Conservation (phyloP, 2,888 invertebrate species). For the Agriopis aurantiaria region DNA sequence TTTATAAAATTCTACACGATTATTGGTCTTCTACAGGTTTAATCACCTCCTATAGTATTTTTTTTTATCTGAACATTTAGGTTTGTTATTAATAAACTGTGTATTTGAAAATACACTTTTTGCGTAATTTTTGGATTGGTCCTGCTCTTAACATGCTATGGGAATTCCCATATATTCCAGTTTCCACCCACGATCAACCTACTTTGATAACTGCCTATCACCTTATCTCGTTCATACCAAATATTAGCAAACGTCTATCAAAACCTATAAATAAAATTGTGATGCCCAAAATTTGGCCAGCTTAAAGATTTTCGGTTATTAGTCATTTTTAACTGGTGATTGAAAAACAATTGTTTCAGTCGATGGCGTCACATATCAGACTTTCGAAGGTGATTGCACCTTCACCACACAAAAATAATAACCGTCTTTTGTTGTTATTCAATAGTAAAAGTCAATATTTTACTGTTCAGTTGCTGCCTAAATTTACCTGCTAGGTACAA, state of each 20-base stretch:
- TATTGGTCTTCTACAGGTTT: no score
- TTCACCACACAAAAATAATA: background rate
- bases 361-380: background rate
- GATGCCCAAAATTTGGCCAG: background rate
- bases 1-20: no score
- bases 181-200: conserved; percentile 20
- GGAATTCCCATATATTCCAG: conserved; percentile 12
- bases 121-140: no score
- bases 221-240: conserved; percentile 11
- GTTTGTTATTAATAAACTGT: no score
- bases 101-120: no score
- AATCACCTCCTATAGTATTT: no score
- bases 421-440: conserved; percentile 1
- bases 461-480: background rate
- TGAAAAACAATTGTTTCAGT: conserved; percentile 1
- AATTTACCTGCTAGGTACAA: background rate
- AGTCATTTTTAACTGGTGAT: conserved; percentile 2
- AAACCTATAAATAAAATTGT: background rate
- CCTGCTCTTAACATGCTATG: conserved; percentile 8
- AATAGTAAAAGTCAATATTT: background rate
- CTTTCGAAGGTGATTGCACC: conserved; percentile 2
- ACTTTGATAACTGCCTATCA: conserved; percentile 14
- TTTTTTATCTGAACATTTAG: no score
- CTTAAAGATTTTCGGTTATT: conserved; percentile 3
- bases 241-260: conserved; percentile 20